These are phyloP conservation scores for Lamprotornis superbus DNA, from an alignment of 2,113 vertebrate genomes.

Conservation along the genomic window DNA sequence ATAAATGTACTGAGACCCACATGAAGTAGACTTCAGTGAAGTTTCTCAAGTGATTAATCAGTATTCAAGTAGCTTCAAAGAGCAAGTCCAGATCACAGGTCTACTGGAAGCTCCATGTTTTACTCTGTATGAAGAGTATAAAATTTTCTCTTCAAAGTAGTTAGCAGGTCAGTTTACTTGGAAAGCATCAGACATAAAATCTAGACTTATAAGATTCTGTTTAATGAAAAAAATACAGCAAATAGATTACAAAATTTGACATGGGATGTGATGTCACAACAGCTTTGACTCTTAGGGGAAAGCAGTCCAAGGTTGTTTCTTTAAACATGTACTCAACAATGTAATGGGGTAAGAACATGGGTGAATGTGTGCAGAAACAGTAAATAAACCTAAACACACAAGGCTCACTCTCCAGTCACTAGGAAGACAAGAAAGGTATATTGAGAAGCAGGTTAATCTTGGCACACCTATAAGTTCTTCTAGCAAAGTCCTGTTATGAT, in stretches of 20 bases:
- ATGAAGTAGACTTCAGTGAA: background rate
- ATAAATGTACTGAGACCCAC: background rate
- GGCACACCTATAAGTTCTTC: background rate
- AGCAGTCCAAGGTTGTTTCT: background rate
- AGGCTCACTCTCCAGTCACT: background rate
- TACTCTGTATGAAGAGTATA: background rate
- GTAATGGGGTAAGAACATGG: background rate
- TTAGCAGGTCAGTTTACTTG: background rate
- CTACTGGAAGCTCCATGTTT: background rate
- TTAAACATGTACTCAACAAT: background rate
- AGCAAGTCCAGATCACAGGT: background rate
- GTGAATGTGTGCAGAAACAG: background rate
- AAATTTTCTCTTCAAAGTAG: background rate
- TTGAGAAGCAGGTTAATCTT: background rate
- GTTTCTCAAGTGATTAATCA: background rate
- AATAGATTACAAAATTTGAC: background rate
- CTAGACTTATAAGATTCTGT: background rate
- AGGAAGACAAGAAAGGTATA: background rate
- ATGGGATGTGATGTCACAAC: background rate
- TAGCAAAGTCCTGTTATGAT: background rate
- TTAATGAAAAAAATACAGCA: background rate
- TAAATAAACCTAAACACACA: background rate
- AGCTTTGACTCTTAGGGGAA: background rate
- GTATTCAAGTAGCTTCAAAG: background rate
- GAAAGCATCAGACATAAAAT: background rate